Base-by-base conservation (phyloP, 64 coral and sea anemone species). In the Actinia tenebrosa region DNA sequence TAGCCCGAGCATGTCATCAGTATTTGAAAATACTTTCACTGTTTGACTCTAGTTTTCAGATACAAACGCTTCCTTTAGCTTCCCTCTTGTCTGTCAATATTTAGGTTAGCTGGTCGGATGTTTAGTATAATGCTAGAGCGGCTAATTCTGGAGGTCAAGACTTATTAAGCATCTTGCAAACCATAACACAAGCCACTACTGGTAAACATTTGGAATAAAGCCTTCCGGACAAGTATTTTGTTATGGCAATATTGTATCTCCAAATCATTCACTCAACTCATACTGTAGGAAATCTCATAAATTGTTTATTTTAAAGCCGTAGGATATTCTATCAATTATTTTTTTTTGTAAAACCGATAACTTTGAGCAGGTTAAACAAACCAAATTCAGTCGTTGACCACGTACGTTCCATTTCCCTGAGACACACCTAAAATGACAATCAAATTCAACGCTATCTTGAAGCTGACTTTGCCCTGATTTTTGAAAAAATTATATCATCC, bases 21-120 rank as follows among this genome's bases (percentile, higher is more conserved):
- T 81, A 45, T 53, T 45, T 50, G 17, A 81, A 81, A 81, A 81
- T 81, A 81, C 79, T 81, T 81, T 45, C 79, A 81, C 79, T 81
- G 79, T 81, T 81, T 81, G 79, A 81, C 3, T 45, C 50, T 81
- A 53, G 50, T 81, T 45, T 81, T 50, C 50, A 50, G 17, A 81
- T 50, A 53, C 79, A 81, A 81, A 81, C 50, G 50, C 22, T 81
- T 50, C 50, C 44, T 53, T 81, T 52, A 22, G 45, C 18, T 81
- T 81, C 44, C 50, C 23, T 23, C 6, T 18, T 81, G 45, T 81
- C 13, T 20, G 19, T 81, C 42, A 81, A 81, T 81, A 81, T 81
- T 81, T 81, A 53, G 45, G 79, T 81, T 50, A 81, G 43, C 45
- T 45, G 50, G 45, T 81, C 79, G 79, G 79, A 81, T 81, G 79